Evolutionary conservation across 2,113 vertebrate species (phyloP).

Genomic region (Chiloscyllium plagiosum): DNA sequence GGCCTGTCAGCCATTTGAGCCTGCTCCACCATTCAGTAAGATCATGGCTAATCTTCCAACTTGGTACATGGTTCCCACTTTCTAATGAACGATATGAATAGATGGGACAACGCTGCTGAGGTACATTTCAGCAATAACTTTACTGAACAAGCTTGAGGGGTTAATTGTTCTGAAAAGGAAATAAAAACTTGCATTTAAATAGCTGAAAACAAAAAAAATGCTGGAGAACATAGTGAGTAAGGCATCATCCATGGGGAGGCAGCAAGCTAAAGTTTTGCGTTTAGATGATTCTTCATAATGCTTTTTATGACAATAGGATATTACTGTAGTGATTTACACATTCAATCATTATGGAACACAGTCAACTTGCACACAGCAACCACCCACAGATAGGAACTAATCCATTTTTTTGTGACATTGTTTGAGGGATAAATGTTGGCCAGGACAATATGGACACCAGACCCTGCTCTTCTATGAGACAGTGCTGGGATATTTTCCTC

Average conservation of each 20-base stretch:
- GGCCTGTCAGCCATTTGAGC: too few species aligned
- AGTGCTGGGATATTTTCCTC: background rate
- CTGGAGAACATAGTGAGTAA: too few species aligned
- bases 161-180: background rate
- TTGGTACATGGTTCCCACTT: too few species aligned
- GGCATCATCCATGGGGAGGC: too few species aligned
- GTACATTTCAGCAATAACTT: background rate
- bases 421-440: background rate
- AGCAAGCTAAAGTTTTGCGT: too few species aligned
- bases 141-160: background rate
- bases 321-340: background rate
- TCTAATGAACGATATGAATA: background rate
- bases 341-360: background rate
- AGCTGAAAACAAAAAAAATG: background rate
- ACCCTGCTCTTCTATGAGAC: background rate
- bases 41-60: too few species aligned
- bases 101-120: background rate
- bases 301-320: background rate
- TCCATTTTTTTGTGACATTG: background rate
- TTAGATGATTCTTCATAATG: too few species aligned
- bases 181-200: background rate
- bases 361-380: background rate
- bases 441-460: too few species aligned
- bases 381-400: background rate
- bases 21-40: too few species aligned